phyloP scores from a whole-genome alignment of 1,140 invertebrate genomes.

The Contarinia nasturtii region DNA sequence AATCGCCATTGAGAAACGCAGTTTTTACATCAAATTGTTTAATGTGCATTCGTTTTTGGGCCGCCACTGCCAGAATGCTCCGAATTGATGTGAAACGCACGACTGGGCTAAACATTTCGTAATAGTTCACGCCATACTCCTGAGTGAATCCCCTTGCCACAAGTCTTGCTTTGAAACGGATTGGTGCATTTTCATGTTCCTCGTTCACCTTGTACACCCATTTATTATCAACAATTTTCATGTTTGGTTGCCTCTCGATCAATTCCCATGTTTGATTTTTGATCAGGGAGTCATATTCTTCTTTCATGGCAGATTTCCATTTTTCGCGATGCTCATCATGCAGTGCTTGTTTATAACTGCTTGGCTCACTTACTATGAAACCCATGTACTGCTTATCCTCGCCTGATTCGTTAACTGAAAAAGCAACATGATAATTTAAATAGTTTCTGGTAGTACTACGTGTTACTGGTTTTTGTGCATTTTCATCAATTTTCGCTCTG shows the following conservation, averaged over 20 bases:
- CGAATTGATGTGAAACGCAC: constrained; percentile 10
- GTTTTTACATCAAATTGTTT: constrained; percentile 17
- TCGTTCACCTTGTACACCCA: constrained; percentile 11
- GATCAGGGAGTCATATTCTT: constrained; percentile 4
- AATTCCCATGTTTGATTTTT: constrained; percentile 7
- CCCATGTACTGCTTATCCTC: no score
- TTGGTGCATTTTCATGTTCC: constrained; percentile 5
- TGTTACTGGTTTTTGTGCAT: no score
- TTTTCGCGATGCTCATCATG: neutral
- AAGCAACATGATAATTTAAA: no score
- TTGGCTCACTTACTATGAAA: neutral
- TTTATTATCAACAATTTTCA: constrained; percentile 5
- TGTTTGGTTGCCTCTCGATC: constrained; percentile 1
- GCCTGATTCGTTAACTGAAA: no score
- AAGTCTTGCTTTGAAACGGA: constrained; percentile 15
- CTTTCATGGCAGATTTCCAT: constrained; percentile 6
- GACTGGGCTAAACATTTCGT: constrained; percentile 9
- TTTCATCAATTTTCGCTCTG: neutral
- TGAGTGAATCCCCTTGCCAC: constrained; percentile 9
- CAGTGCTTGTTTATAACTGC: constrained; percentile 3
- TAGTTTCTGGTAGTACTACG: no score
- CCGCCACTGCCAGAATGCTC: constrained; percentile 7
- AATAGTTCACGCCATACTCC: constrained; percentile 7
- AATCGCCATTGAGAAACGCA: constrained; percentile 23
- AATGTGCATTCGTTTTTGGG: constrained; percentile 2